Evolutionary conservation across 2,113 vertebrate species (phyloP).

Genomic region (Polypterus bichir): DNA sequence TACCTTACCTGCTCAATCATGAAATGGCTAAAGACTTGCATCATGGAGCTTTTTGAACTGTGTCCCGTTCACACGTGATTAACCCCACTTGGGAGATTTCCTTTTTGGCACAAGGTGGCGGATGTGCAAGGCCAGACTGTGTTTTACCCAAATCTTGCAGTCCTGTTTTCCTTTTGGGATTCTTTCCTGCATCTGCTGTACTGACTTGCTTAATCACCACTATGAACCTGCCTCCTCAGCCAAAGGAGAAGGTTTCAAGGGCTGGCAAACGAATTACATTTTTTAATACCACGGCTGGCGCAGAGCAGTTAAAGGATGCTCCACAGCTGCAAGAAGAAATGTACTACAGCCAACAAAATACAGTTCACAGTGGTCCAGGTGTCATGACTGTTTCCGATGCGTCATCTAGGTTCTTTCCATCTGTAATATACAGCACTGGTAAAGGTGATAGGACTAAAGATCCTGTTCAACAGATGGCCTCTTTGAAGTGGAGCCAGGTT

Average conservation of each 20-base stretch:
- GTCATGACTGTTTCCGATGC: constrained; percentile 38
- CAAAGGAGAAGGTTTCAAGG: constrained; percentile 76
- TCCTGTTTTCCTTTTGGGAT: too few species aligned
- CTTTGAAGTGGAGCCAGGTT: constrained; percentile 65
- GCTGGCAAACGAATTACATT: constrained; percentile 78
- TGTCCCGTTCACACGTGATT: too few species aligned
- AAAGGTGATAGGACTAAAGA: constrained; percentile 68
- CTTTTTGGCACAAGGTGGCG: too few species aligned
- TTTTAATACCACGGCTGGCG: constrained; percentile 62
- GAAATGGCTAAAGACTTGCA: too few species aligned
- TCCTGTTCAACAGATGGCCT: constrained; percentile 68
- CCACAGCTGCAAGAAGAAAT: constrained; percentile 65
- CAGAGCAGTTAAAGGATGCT: constrained; percentile 57
- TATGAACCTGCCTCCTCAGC: constrained; percentile 91
- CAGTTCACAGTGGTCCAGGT: constrained; percentile 40
- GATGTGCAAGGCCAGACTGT: too few species aligned
- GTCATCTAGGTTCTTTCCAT: constrained; percentile 63
- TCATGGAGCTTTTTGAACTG: too few species aligned
- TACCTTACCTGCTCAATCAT: too few species aligned
- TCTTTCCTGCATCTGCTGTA: too few species aligned
- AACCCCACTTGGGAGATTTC: too few species aligned
- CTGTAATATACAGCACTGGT: constrained; percentile 76
- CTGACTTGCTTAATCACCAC: constrained; percentile 22
- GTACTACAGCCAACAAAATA: constrained; percentile 62
- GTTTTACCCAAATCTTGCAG: too few species aligned